These are phyloP conservation scores for Balearica regulorum DNA, from an alignment of 2,797 vertebrate genomes.

Conservation along the genomic window DNA sequence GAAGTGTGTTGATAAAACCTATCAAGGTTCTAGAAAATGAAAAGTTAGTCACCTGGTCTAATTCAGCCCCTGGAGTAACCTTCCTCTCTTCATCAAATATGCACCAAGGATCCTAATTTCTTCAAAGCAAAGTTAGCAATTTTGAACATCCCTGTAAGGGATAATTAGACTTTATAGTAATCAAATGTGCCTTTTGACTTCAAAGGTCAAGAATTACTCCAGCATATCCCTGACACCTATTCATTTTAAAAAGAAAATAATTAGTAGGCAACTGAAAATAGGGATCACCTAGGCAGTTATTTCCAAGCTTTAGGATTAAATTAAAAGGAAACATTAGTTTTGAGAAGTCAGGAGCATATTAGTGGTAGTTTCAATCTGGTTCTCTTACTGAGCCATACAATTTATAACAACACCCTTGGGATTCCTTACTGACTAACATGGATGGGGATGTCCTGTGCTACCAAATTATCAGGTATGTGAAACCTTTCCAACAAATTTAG, in stretches of 20 bases:
- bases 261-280: neutral
- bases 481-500: neutral
- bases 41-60: neutral
- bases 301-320: neutral
- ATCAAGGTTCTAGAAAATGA: neutral
- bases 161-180: conserved; percentile 4
- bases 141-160: neutral
- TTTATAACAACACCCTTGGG: neutral
- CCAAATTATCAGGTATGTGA: neutral
- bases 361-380: neutral
- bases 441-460: neutral
- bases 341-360: neutral
- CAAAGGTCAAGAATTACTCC: conserved; percentile 9
- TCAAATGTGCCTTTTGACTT: neutral
- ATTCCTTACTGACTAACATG: neutral
- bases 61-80: neutral
- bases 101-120: neutral
- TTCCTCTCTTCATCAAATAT: neutral
- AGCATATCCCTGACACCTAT: neutral
- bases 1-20: neutral
- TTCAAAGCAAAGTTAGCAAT: neutral
- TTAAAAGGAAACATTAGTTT: neutral
- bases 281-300: neutral
- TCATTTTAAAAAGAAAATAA: neutral
- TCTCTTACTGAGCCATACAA: neutral